Conservation (phyloP, 2,113 vertebrate genomes). For the Galeopterus variegatus region DNA sequence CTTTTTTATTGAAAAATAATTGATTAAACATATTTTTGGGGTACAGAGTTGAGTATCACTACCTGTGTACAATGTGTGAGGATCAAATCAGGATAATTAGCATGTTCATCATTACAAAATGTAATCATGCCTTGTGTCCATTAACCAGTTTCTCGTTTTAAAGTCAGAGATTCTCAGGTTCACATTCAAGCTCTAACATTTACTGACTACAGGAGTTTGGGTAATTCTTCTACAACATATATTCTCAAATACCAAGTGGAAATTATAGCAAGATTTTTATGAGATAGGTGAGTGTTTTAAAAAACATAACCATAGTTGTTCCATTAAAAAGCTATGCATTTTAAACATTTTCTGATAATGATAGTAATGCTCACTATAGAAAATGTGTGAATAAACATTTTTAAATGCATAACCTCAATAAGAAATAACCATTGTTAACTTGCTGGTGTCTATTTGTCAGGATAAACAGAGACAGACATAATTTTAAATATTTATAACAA, state of each 20-base stretch:
- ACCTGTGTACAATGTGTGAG: too few species aligned
- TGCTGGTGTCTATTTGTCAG: background rate
- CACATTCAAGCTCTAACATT: background rate
- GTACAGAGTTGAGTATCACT: too few species aligned
- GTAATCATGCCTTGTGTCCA: too few species aligned
- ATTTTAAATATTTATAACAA: background rate
- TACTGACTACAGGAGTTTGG: background rate
- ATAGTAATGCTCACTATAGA: background rate
- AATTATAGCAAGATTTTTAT: background rate
- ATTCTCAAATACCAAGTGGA: constrained; percentile 5
- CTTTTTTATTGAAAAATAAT: too few species aligned
- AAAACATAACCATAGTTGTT: background rate
- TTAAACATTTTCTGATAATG: constrained; percentile 24
- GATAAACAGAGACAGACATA: background rate
- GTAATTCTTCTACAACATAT: background rate
- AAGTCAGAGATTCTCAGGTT: background rate
- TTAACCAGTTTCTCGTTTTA: background rate
- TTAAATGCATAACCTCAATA: background rate
- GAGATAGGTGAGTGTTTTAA: background rate
- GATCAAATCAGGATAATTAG: too few species aligned
- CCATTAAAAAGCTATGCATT: background rate
- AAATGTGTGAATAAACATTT: background rate
- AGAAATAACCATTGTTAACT: background rate
- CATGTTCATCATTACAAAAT: too few species aligned
- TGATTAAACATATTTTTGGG: too few species aligned